These are phyloP conservation scores for Drosophila mimetica DNA, from an alignment of 2,888 invertebrate genomes.

Conservation along the genomic window DNA sequence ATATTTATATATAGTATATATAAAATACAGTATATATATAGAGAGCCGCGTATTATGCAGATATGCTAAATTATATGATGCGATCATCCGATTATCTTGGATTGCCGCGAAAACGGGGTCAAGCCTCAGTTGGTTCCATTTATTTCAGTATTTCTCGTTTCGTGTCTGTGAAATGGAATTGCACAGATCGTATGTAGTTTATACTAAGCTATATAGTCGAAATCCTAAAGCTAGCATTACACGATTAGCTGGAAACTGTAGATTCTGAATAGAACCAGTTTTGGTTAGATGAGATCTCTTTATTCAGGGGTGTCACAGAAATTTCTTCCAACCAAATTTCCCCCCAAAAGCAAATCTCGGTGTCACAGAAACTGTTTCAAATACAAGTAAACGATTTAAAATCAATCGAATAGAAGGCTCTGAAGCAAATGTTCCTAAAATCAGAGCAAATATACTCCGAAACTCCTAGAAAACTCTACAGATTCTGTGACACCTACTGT, in stretches of 20 bases:
- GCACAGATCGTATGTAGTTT: conserved; percentile 12
- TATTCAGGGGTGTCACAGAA: too few species aligned
- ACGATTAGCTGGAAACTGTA: background rate
- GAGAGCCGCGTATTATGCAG: conserved; percentile 20
- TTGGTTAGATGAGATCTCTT: background rate
- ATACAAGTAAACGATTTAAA: too few species aligned
- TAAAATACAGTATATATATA: background rate
- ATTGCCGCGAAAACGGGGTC: conserved; percentile 25
- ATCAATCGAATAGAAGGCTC: too few species aligned
- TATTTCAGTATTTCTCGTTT: background rate
- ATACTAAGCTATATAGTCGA: background rate
- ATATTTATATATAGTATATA: background rate
- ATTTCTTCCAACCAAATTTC: too few species aligned
- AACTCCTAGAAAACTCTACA: too few species aligned
- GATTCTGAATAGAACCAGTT: background rate
- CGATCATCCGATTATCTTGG: conserved; percentile 43
- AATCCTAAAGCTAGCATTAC: conserved; percentile 1
- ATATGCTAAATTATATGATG: conserved; percentile 24
- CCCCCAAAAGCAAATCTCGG: too few species aligned
- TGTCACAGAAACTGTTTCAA: too few species aligned
- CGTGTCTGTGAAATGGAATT: conserved; percentile 7
- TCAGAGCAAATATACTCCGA: too few species aligned
- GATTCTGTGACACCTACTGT: too few species aligned
- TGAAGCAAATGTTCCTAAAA: too few species aligned
- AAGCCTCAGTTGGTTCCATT: conserved; percentile 30